phyloP scores from a whole-genome alignment of 2,797 vertebrate species.

The Pangasius djambal region DNA sequence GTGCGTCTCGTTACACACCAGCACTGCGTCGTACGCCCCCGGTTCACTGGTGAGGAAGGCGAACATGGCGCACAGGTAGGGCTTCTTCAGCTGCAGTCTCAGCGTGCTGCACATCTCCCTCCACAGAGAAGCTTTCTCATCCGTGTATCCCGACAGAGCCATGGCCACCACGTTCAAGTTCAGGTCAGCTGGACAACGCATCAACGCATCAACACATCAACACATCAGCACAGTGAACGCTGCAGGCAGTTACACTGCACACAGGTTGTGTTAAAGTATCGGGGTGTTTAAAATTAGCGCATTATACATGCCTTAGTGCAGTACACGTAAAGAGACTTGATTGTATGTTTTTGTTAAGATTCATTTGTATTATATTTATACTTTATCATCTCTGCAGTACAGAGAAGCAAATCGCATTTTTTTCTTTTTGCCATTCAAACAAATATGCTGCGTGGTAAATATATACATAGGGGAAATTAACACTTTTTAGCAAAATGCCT shows the following conservation, averaged over 20 bases:
- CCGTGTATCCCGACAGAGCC: constrained; percentile 96
- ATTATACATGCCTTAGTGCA: background rate
- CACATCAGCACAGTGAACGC: background rate
- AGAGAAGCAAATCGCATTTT: too few species aligned
- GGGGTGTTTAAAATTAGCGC: background rate
- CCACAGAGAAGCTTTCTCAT: constrained; percentile 96
- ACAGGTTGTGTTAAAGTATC: background rate
- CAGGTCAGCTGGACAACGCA: constrained; percentile 82
- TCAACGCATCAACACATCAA: background rate
- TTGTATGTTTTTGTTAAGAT: background rate
- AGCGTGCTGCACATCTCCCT: constrained; percentile 98
- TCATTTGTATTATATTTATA: background rate
- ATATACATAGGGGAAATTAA: too few species aligned
- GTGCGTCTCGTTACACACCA: constrained; percentile 76
- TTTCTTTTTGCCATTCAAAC: too few species aligned
- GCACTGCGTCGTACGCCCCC: constrained; percentile 90
- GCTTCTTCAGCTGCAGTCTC: constrained; percentile 90
- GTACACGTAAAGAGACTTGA: background rate
- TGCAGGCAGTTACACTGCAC: background rate
- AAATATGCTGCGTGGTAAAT: too few species aligned
- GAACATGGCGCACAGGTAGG: constrained; percentile 96
- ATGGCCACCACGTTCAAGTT: constrained; percentile 98
- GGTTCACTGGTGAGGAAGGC: constrained; percentile 97
- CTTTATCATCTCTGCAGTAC: background rate
- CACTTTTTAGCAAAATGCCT: too few species aligned